Evolutionary conservation across 2,113 vertebrate species (phyloP), one percentile per base, ranked within the genome.

Genomic region (Gallinago jamesoni): DNA sequence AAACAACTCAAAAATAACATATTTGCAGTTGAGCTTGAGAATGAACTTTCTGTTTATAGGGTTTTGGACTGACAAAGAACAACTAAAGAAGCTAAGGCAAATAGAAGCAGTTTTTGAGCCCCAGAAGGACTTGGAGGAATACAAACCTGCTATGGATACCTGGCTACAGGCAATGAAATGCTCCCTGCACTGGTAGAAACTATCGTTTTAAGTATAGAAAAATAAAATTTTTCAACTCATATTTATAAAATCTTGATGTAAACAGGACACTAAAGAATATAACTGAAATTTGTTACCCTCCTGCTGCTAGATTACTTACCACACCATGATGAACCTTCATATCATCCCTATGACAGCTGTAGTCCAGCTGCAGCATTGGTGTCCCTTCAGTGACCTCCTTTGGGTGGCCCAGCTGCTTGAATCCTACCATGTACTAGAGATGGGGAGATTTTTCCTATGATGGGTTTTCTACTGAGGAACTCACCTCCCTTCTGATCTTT

Each of bases 111-210:
- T 98, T 59, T 99, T 99, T 97, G 93, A 98, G 77, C 99, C 99
- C 22, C 97, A 96, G 66, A 96, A 89, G 79, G 87, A 96, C 45
- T 94, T 27, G 4, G 76, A 96, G 84, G 97, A 98, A 25, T 99
- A 99, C 89, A 94, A 81, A 81, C 83, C 88, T 17, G 93, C 97
- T 57, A 98, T 99, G 95, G 98, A 98, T 89, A 98, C 97, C 86
- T 99, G 99, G 99, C 98, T 99, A 60, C 97, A 97, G 89, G 99
- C 99, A 6, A 97, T 99, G 68, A 97, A 95, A 21, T 97, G 97
- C 81, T 99, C 98, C 57, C 98, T 99, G 98, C 97, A 98, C 70
- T 99, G 99, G 99, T 99, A 99, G 95, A 98, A 74, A 89, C 97
- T 97, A 72, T 75, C 79, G 2, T 98, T 97, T 97, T 79, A 33